These are phyloP conservation scores for Collichthys lucidus DNA, from an alignment of 2,113 vertebrate species.

Conservation along the genomic window DNA sequence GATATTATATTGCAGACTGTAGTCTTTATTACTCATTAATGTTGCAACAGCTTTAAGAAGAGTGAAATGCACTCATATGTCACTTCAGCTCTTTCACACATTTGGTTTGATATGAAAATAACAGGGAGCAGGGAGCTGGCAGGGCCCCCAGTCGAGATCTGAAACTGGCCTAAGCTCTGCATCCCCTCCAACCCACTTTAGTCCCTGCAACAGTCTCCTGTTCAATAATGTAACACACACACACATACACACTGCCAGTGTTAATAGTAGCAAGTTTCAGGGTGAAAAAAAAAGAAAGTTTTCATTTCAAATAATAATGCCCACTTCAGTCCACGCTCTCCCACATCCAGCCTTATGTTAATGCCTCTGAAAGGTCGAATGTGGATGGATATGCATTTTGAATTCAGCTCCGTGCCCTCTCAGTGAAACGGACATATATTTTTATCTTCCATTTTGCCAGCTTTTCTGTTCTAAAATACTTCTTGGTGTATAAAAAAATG, in stretches of 20 bases:
- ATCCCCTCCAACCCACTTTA: conserved; percentile 59
- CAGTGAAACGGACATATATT: conserved; percentile 29
- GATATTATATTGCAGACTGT: conserved; percentile 1
- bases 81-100: conserved; percentile 45
- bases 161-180: conserved; percentile 56
- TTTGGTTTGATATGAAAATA: conserved; percentile 62
- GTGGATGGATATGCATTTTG: conserved; percentile 40
- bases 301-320: conserved; percentile 73
- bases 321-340: conserved; percentile 47
- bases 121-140: conserved; percentile 29
- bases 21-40: conserved; percentile 26
- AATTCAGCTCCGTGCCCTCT: conserved; percentile 29
- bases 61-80: conserved; percentile 31
- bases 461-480: conserved; percentile 34
- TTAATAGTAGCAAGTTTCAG: conserved; percentile 65
- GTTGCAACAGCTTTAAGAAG: conserved; percentile 7
- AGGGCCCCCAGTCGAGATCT: conserved; percentile 44
- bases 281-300: conserved; percentile 65
- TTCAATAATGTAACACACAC: conserved; percentile 75
- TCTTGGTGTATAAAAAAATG: conserved; percentile 10
- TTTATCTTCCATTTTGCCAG: conserved; percentile 42
- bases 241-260: conserved; percentile 49
- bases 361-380: conserved; percentile 38
- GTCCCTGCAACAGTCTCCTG: conserved; percentile 45
- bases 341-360: conserved; percentile 50